These are phyloP conservation scores for Thinocorus orbignyianus DNA, from an alignment of 2,113 vertebrate species.

Conservation along the genomic window DNA sequence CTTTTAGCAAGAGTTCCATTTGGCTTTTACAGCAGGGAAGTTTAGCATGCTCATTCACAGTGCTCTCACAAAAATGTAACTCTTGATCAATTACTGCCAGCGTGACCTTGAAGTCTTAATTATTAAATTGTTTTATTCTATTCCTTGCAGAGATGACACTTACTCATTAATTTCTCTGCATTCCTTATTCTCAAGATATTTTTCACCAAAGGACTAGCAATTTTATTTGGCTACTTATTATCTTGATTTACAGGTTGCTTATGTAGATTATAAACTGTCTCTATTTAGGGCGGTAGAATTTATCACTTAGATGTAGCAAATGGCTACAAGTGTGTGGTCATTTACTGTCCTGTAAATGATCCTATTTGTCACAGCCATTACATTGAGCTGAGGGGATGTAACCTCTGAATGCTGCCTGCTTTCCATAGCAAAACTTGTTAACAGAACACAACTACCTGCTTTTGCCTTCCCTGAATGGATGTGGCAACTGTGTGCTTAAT, in stretches of 20 bases:
- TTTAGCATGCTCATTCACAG: background rate
- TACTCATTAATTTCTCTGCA: constrained; percentile 40
- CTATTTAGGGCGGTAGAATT: constrained; percentile 31
- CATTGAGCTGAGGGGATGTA: background rate
- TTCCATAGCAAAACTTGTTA: background rate
- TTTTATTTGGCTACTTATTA: constrained; percentile 8
- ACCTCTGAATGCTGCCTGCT: background rate
- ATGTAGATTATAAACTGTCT: constrained; percentile 3
- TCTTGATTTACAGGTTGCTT: constrained; percentile 40
- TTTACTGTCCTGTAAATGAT: constrained; percentile 27
- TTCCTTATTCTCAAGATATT: background rate
- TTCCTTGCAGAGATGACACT: constrained; percentile 12
- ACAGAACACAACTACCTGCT: background rate
- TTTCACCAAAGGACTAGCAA: constrained; percentile 9
- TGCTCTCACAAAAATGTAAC: background rate
- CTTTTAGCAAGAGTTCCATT: background rate
- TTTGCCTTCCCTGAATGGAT: background rate
- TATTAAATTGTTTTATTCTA: constrained; percentile 44
- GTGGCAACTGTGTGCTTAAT: background rate
- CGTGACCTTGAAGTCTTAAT: constrained; percentile 45
- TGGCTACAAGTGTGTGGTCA: background rate
- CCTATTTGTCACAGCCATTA: constrained; percentile 9
- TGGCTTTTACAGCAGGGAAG: background rate
- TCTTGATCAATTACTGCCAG: constrained; percentile 18
- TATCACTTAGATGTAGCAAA: constrained; percentile 22